These are phyloP conservation scores for Danio choprae DNA, from an alignment of 2,797 vertebrate genomes.

Conservation along the genomic window DNA sequence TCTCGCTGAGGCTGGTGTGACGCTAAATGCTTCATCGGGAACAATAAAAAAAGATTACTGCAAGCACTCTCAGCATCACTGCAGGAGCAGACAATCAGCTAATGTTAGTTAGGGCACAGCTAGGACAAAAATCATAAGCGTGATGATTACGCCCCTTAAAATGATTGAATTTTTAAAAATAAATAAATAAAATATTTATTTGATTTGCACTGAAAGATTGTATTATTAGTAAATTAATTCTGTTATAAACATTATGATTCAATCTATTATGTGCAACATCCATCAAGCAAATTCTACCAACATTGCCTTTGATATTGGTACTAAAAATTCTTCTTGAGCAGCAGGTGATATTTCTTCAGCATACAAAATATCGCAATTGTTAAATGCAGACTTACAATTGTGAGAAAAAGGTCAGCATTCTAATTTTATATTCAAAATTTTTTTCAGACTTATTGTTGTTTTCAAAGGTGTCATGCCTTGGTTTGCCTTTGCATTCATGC, in stretches of 20 bases:
- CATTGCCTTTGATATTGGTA: background rate
- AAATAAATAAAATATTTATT: no score
- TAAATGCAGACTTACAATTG: no score
- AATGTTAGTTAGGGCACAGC: background rate
- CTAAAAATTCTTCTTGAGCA: background rate
- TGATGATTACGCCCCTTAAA: no score
- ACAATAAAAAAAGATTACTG: constrained; percentile 17
- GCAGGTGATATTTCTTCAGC: background rate
- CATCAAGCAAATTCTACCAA: background rate
- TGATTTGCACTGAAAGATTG: no score
- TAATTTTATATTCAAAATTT: no score
- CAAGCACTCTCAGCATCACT: constrained; percentile 11
- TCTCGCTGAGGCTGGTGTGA: constrained; percentile 15
- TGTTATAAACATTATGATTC: no score
- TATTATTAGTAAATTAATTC: no score
- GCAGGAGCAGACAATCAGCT: constrained; percentile 8
- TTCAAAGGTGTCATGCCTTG: background rate
- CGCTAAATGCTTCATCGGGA: constrained; percentile 31
- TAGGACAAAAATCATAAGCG: background rate
- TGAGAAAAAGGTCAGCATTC: no score
- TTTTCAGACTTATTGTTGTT: no score
- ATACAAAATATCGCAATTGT: background rate
- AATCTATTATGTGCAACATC: background rate
- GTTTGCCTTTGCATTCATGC: background rate
- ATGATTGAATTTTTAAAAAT: no score